Evolutionary conservation across 2,797 vertebrate species (phyloP), one percentile per base, ranked within the genome.

Genomic region (Poecilia velifera): DNA sequence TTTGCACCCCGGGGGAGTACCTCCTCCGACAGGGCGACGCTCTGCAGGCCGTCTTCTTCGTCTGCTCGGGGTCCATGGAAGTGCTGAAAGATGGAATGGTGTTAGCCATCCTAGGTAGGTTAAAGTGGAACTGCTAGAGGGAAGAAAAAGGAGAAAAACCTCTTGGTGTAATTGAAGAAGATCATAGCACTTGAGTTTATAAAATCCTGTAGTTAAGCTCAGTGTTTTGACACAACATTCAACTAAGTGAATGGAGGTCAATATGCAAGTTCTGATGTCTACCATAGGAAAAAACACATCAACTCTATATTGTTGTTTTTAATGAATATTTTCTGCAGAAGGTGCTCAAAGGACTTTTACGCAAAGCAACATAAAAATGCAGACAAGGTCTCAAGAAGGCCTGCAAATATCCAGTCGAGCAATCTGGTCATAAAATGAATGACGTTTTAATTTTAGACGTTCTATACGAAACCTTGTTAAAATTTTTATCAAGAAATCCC

Each of bases 31-130:
- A 99, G 91, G 98, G 98, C 39, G 98, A 99, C 18, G 98, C 98
- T 55, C 94, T 99, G 84, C 98, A 99, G 93, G 98, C 98, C 51
- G 97, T 99, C 94, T 99, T 98, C 92, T 98, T 99, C 28, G 98
- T 99, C 78, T 99, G 98, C 94, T 99, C 98, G 1, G 98, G 98
- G 73, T 99, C 98, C 90, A 99, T 99, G 98, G 98, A 99, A 93
- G 98, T 99, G 76, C 96, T 99, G 72, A 99, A 98, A 88, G 97
- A 98, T 76, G 96, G 96, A 94, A 98, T 97, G 90, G 98, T 99
- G 88, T 94, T 99, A 89, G 98, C 98, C 51, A 99, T 99, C 87
- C 96, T 99, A 20, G 98, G 98, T 99, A 96, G 0, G 97, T 93
- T 81, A 76, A 72, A 57, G 77, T 28, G 25, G 59, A 59, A 39